Conservation (phyloP, 2,888 invertebrate species). For the Pseudoips prasinana region DNA sequence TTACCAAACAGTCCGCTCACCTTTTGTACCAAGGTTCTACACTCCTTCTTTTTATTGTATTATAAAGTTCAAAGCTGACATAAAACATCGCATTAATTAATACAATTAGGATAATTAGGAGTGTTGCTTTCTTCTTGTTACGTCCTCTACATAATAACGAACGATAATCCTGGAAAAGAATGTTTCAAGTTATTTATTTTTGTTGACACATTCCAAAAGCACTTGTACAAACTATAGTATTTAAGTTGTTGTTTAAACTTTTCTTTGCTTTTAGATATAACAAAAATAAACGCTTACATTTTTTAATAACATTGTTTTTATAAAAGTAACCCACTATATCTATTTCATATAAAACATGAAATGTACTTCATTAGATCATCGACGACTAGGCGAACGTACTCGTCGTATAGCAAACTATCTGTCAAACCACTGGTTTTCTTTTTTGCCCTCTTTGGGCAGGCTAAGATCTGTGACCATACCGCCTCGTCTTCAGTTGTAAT, state of each 20-base stretch:
- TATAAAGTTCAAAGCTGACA: constrained; percentile 64
- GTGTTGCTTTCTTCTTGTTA: constrained; percentile 61
- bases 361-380: no score
- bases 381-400: no score
- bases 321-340: not conserved
- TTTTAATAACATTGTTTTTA: constrained; percentile 21
- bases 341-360: no score
- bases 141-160: constrained; percentile 65
- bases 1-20: no score
- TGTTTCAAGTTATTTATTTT: not conserved
- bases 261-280: constrained; percentile 1
- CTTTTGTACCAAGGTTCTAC: constrained; percentile 62
- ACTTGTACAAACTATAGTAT: no score
- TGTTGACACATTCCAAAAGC: not conserved
- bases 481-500: no score
- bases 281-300: constrained; percentile 25
- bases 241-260: no score
- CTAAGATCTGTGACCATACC: no score
- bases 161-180: constrained; percentile 58
- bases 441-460: no score
- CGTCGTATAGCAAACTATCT: no score
- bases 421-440: no score
- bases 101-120: constrained; percentile 56
- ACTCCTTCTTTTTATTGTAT: constrained; percentile 47
- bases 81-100: constrained; percentile 69